Evolutionary conservation across 2,797 vertebrate species (phyloP).

Genomic region (Aeoliscus strigatus): DNA sequence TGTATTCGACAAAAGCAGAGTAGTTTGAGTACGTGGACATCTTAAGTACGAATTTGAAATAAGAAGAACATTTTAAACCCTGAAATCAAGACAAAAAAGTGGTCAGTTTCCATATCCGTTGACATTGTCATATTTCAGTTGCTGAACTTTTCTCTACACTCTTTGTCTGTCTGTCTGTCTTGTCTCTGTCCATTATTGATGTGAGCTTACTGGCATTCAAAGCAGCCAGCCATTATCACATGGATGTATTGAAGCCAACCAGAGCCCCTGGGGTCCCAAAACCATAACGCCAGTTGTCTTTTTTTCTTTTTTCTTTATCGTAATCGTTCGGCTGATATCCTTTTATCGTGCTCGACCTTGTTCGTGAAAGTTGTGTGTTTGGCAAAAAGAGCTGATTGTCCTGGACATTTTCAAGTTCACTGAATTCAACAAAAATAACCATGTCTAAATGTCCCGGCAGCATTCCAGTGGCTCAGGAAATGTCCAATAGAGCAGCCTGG

Average conservation of each 20-base stretch:
- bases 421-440: background rate
- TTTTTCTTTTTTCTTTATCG: conserved; percentile 51
- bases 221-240: conserved; percentile 71
- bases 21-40: too few species aligned
- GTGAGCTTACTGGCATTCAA: conserved; percentile 70
- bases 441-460: conserved; percentile 7
- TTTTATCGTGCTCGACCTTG: conserved; percentile 19
- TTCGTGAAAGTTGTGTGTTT: conserved; percentile 24
- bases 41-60: too few species aligned
- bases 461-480: conserved; percentile 38
- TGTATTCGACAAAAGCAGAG: too few species aligned
- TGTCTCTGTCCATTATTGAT: conserved; percentile 45
- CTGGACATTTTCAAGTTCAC: conserved; percentile 6
- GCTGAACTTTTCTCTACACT: conserved; percentile 1
- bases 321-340: conserved; percentile 27
- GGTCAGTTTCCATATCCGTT: too few species aligned
- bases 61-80: too few species aligned
- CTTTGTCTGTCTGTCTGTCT: conserved; percentile 12
- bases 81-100: too few species aligned
- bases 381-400: conserved; percentile 2
- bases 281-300: conserved; percentile 20
- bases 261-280: conserved; percentile 44
- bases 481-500: conserved; percentile 19
- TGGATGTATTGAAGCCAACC: conserved; percentile 61
- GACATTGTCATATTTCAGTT: too few species aligned